Evolutionary conservation across 2,797 vertebrate species (phyloP).

Genomic region (Rhabdophis nuchalis): DNA sequence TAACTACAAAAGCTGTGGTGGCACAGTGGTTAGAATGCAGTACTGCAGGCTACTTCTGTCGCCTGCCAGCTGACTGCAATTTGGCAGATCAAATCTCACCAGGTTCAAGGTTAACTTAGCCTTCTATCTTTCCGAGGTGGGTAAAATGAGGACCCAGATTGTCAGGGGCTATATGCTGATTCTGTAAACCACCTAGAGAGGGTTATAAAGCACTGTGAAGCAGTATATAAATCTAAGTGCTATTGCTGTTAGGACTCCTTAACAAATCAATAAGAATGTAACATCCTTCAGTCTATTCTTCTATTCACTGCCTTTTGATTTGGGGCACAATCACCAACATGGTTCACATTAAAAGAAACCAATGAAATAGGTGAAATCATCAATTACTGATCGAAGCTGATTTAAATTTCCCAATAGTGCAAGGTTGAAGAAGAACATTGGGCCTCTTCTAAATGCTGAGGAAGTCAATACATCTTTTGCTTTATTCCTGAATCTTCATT

Average conservation of each 20-base stretch:
- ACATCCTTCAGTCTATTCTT: background rate
- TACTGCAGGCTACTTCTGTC: too few relatives aligned
- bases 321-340: background rate
- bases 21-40: too few relatives aligned
- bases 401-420: background rate
- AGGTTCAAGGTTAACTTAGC: too few relatives aligned
- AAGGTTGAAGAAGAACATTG: background rate
- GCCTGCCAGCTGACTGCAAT: too few relatives aligned
- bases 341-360: background rate
- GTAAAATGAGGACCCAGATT: too few relatives aligned
- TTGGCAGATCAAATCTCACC: too few relatives aligned
- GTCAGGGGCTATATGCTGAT: too few relatives aligned
- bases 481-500: background rate
- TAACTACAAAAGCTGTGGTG: background rate
- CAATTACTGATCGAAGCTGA: background rate
- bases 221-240: too few relatives aligned
- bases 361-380: background rate
- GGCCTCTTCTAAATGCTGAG: background rate
- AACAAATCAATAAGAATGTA: background rate
- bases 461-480: slow-evolving; percentile 2
- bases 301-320: background rate
- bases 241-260: background rate
- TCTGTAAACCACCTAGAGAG: too few relatives aligned
- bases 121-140: too few relatives aligned
- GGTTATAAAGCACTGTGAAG: too few relatives aligned